Conservation (phyloP, 2,888 invertebrate species). For the Pycnomerus fuliginosus region DNA sequence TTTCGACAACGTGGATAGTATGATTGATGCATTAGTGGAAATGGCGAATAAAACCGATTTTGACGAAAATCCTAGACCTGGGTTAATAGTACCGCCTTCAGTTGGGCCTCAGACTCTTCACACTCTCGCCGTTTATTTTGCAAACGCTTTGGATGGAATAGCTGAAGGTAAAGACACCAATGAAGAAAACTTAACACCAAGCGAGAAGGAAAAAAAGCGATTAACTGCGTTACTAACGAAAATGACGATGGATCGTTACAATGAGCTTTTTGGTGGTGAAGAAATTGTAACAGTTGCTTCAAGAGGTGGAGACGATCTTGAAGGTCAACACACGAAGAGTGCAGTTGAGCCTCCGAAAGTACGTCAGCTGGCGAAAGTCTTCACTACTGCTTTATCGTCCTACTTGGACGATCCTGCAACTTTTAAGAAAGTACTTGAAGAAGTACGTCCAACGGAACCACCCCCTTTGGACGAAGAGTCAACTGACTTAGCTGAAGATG, state of each 20-base stretch:
- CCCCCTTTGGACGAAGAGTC: conserved; percentile 51
- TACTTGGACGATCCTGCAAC: conserved; percentile 82
- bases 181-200: conserved; percentile 28
- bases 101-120: conserved; percentile 76
- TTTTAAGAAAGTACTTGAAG: conserved; percentile 73
- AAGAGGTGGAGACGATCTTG: conserved; percentile 51
- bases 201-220: conserved; percentile 49
- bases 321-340: conserved; percentile 64
- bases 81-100: conserved; percentile 70
- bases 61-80: conserved; percentile 58
- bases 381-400: conserved; percentile 78
- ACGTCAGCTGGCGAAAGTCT: conserved; percentile 78
- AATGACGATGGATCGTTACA: conserved; percentile 66
- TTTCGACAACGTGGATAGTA: conserved; percentile 67
- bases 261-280: conserved; percentile 50
- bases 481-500: conserved; percentile 52
- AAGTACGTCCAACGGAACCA: conserved; percentile 78
- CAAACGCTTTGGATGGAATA: conserved; percentile 65
- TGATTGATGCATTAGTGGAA: conserved; percentile 67
- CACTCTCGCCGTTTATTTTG: conserved; percentile 78
- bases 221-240: conserved; percentile 65
- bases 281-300: conserved; percentile 31
- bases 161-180: conserved; percentile 49
- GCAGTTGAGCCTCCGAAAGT: conserved; percentile 66
- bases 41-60: conserved; percentile 58